phyloP scores from a whole-genome alignment of 2,888 invertebrate genomes.

The Diaphora mendica region DNA sequence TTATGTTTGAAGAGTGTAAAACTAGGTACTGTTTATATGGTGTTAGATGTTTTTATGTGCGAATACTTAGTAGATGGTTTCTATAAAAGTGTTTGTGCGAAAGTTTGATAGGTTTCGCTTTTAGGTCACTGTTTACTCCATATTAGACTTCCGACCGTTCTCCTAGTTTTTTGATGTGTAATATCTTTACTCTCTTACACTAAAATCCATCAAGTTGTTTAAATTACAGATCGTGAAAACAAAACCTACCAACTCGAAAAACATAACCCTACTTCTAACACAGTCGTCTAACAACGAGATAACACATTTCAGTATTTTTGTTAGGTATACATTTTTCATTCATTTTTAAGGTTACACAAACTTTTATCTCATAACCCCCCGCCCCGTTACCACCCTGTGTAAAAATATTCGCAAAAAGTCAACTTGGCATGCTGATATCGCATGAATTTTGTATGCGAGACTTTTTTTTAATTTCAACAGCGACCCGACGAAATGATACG shows the following conservation, averaged over 20 bases:
- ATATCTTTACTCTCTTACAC: neutral
- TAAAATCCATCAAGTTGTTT: too few species aligned
- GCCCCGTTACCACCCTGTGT: neutral
- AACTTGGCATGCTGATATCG: constrained; percentile 22
- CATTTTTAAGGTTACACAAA: neutral
- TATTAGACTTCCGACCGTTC: neutral
- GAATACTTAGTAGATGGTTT: constrained; percentile 19
- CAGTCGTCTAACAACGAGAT: neutral
- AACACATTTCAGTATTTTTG: neutral
- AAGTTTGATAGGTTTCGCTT: neutral
- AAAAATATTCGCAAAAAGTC: constrained; percentile 14
- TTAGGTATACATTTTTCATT: neutral
- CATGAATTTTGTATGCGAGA: constrained; percentile 26
- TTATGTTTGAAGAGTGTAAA: constrained; percentile 44
- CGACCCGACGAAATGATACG: constrained; percentile 46
- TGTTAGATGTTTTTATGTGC: constrained; percentile 36
- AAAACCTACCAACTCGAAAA: too few species aligned
- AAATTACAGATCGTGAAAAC: too few species aligned
- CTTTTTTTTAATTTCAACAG: constrained; percentile 33
- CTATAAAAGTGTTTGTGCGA: constrained; percentile 16
- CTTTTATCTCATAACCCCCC: neutral
- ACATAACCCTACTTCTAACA: neutral
- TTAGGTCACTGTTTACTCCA: neutral
- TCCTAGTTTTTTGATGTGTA: neutral
- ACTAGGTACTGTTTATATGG: constrained; percentile 34